Evolutionary conservation across 2,113 vertebrate species (phyloP), one percentile per base, ranked within the genome.

Genomic region (Hyperopisus bebe): DNA sequence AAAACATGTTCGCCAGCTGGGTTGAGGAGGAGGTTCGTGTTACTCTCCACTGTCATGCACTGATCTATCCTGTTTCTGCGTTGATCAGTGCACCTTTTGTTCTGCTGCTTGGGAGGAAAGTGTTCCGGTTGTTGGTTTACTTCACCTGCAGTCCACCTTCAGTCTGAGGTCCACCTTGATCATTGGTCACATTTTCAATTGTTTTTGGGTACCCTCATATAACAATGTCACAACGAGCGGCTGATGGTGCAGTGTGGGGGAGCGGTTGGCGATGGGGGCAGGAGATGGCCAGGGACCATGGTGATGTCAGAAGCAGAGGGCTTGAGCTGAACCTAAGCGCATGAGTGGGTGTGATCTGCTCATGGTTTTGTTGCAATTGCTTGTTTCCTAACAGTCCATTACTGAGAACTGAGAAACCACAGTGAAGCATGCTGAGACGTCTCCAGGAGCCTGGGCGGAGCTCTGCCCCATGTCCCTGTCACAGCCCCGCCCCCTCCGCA

Each of bases 401-500:
- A n/a, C 74, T 42, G 82, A 47, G 82, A 47, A 84, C 21, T 84
- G 82, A n/a, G 44, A n/a, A 47, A 47, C 42, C 82, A 44, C 82
- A 44, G 42, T 46, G 82, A 84, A 46, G 82, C 44, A 84, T 84
- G 44, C 82, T 84, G 13, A 5, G 58, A 48, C 35, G 74, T 19
- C 15, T 80, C 35, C 35, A 6, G 62, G 62, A 24, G 27, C 70
- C 9, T 47, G 39, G 66, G 70, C 24, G 62, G 47, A 0, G 5
- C 15, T 35, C 24, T 9, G 70, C 48, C 89, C 80, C 39, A 10
- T 83, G 90, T 66, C 89, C 90, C 62, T 70, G 86, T 88, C 90
- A 88, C 90, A 17, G 66, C 77, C 89, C 90, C 66, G 17, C 44
- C 51, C 39, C 47, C 58, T 31, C n/a, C 31, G 42, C 82, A 50